A percentile compares a stretch with the other conserved stretches of the same genome.
phyloP scores from a whole-genome alignment of 2,797 vertebrate species.

The Phaenicophaeus curvirostris region DNA sequence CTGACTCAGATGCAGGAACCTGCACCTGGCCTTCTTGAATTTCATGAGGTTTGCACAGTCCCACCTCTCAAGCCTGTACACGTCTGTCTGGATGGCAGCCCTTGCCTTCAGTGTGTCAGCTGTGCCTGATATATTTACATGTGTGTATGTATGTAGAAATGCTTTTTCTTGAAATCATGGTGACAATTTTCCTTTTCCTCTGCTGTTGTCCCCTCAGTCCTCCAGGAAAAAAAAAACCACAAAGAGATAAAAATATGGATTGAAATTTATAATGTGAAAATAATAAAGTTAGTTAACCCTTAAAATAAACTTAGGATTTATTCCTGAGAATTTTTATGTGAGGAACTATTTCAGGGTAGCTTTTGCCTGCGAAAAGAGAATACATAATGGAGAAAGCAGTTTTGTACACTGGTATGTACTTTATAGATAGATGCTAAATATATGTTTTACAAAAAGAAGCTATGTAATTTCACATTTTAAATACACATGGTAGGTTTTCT shows the following conservation, averaged over 20 bases:
- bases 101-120: too few relatives aligned
- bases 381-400: background rate
- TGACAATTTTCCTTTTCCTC: background rate
- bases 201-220: background rate
- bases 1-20: too few relatives aligned
- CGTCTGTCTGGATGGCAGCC: too few relatives aligned
- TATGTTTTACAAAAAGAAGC: background rate
- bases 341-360: background rate
- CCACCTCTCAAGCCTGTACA: too few relatives aligned
- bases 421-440: background rate
- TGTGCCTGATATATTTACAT: background rate
- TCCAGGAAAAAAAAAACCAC: background rate
- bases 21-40: too few relatives aligned
- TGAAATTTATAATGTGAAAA: background rate
- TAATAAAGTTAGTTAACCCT: background rate
- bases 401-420: background rate
- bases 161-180: background rate
- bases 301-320: background rate
- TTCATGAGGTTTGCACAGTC: too few relatives aligned
- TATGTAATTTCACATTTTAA: background rate
- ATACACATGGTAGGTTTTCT: background rate
- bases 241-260: background rate
- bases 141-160: background rate
- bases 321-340: background rate
- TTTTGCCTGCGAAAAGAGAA: background rate